Evolutionary conservation across 2,888 invertebrate species (phyloP).

Genomic region (Neoscelio sp.): DNA sequence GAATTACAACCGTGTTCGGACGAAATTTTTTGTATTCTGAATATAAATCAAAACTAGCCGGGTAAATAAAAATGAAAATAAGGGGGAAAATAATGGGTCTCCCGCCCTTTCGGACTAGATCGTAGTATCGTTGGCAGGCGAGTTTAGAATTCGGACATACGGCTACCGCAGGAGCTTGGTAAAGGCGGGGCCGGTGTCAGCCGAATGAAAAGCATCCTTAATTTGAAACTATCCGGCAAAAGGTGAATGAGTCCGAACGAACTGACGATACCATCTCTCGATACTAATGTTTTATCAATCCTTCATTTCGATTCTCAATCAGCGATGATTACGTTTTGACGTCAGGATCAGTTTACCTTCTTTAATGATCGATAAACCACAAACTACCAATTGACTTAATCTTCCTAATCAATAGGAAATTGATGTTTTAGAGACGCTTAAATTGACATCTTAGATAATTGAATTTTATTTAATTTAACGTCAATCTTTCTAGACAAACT

Average conservation of each 20-base stretch:
- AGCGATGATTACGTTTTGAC: conserved; percentile 25
- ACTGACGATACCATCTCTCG: conserved; percentile 46
- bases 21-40: conserved; percentile 3
- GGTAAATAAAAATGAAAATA: conserved; percentile 54
- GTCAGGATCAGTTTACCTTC: background rate
- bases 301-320: conserved; percentile 26
- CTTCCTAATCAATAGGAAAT: conserved; percentile 7
- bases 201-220: conserved; percentile 82
- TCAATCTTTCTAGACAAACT: too few relatives aligned
- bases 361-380: conserved; percentile 5
- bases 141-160: conserved; percentile 76
- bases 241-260: conserved; percentile 80
- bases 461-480: conserved; percentile 12
- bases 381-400: background rate
- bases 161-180: conserved; percentile 80
- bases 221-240: conserved; percentile 82
- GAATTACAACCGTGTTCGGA: too few relatives aligned
- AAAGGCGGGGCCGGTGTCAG: conserved; percentile 82
- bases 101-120: conserved; percentile 56
- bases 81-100: conserved; percentile 41
- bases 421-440: background rate
- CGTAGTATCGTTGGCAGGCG: conserved; percentile 69
- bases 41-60: conserved; percentile 49
- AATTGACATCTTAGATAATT: background rate
- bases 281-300: conserved; percentile 41